Base-by-base conservation (phyloP, 2,113 vertebrate species). In the Falco punctatus region DNA sequence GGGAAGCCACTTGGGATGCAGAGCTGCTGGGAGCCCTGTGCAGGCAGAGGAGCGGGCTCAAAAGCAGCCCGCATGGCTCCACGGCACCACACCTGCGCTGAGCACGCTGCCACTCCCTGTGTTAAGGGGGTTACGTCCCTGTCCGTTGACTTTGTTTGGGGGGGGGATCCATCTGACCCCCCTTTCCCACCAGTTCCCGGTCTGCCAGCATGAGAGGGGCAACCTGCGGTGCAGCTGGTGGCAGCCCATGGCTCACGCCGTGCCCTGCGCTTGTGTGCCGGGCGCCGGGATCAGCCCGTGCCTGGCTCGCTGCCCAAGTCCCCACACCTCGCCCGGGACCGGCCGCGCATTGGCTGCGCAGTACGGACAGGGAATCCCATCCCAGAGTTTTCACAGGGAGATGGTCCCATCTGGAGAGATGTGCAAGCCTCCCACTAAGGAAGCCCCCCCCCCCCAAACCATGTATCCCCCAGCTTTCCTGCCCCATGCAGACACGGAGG, bases 381-480 rank as follows among this genome's bases (percentile, higher is more conserved):
- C 70, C 38, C 14, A 0, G 21, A 21, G 7, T 11, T 42, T n/a
- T 65, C 4, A 4, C 1, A 13, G 27, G n/a, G 58, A 52, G 30
- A 26, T 0, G 1, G 30, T 38, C 40, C n/a, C 62, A n/a, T 26
- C 57, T 27, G 54, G 28, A 40, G 59, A 78, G 73, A 8, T 6
- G 44, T 30, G 40, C 22, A 30, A 54, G 21, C n/a, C 15, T 33
- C 30, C 18, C 44, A 17, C 22, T 6, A 58, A 71, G 65, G 5
- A 49, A 49, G 58, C 9, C 2, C 1, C 2, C 1, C 49, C 22
- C 49, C 35, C 35, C 3, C 35, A 16, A 38, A n/a, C 5, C 28
- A 11, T 0, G 1, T 1, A 12, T 4, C 7, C 1, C 5, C 22
- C n/a, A 24, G 48, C 32, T n/a, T 26, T 44, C 44, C 88, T 54